phyloP scores from a whole-genome alignment of 2,797 vertebrate genomes.

The Kryptolebias ocellatus region DNA sequence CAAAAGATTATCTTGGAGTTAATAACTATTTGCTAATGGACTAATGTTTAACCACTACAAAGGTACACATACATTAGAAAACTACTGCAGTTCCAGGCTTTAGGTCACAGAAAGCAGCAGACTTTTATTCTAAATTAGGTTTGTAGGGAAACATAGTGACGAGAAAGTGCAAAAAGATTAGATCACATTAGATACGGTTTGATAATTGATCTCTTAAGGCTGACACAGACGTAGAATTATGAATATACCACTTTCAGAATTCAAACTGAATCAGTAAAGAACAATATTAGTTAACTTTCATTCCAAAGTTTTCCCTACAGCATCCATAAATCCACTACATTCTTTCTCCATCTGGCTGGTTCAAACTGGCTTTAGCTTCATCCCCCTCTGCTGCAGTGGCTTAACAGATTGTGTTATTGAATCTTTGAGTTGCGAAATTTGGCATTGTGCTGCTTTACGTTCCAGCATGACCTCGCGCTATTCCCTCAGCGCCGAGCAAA shows the following conservation, averaged over 20 bases:
- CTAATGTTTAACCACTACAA: conserved; percentile 27
- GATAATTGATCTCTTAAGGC: not conserved
- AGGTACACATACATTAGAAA: not conserved
- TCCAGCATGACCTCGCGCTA: conserved; percentile 6
- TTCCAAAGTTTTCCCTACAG: not conserved
- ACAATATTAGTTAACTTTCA: not conserved
- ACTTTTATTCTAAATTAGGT: conserved; percentile 2
- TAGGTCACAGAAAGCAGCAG: not conserved
- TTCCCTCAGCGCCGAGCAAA: conserved; percentile 7
- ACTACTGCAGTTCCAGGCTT: not conserved
- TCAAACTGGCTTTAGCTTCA: conserved; percentile 33
- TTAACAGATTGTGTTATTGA: conserved; percentile 55
- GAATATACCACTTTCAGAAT: not conserved
- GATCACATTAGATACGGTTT: not conserved
- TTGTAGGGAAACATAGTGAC: not conserved
- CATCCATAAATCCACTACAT: conserved; percentile 11
- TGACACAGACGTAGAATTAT: not conserved
- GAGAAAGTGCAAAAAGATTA: not conserved
- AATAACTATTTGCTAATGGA: conserved; percentile 54
- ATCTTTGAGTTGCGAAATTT: conserved; percentile 48
- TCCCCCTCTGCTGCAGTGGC: conserved; percentile 43
- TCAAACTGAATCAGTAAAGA: not conserved
- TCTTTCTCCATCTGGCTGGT: conserved; percentile 4
- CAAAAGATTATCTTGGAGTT: conserved; percentile 57
- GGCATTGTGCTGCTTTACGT: conserved; percentile 19